phyloP scores from a whole-genome alignment of 2,797 vertebrate genomes.

The Pseudochromis fuscus region DNA sequence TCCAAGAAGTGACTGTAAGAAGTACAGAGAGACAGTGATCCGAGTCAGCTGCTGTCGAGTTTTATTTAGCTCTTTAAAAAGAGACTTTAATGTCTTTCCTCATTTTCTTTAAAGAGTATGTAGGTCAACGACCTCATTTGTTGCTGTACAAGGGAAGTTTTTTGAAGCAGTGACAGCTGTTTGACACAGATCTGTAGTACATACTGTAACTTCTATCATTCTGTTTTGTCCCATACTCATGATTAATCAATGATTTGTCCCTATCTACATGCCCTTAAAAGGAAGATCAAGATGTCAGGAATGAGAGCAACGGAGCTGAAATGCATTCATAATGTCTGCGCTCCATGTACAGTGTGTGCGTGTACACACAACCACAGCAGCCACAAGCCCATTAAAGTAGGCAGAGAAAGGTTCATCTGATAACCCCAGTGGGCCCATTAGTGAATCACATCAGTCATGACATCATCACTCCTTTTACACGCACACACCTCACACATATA shows the following conservation, averaged over 20 bases:
- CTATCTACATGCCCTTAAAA: neutral
- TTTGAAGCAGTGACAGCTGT: slow-evolving; percentile 20
- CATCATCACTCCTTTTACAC: slow-evolving; percentile 66
- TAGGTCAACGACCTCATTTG: slow-evolving; percentile 26
- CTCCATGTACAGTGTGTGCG: neutral
- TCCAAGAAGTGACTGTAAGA: neutral
- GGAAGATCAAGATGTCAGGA: slow-evolving; percentile 8
- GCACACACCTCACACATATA: slow-evolving; percentile 29
- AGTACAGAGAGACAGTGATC: slow-evolving; percentile 3
- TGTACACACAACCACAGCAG: slow-evolving; percentile 29
- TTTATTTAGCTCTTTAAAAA: slow-evolving; percentile 17
- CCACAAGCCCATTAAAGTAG: slow-evolving; percentile 70
- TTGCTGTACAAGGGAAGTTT: slow-evolving; percentile 3
- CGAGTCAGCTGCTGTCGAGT: slow-evolving; percentile 19
- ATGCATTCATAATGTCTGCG: neutral
- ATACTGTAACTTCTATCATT: slow-evolving; percentile 1
- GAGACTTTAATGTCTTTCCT: slow-evolving; percentile 10
- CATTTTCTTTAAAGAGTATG: slow-evolving; percentile 21
- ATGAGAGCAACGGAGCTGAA: neutral
- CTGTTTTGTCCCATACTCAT: neutral
- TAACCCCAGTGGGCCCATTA: slow-evolving; percentile 75
- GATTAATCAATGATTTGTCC: slow-evolving; percentile 5
- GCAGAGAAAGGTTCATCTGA: slow-evolving; percentile 59
- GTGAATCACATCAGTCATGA: slow-evolving; percentile 68
- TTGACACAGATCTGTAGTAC: neutral